phyloP scores from a whole-genome alignment of 2,797 vertebrate genomes.

The Ctenopoma multispine region DNA sequence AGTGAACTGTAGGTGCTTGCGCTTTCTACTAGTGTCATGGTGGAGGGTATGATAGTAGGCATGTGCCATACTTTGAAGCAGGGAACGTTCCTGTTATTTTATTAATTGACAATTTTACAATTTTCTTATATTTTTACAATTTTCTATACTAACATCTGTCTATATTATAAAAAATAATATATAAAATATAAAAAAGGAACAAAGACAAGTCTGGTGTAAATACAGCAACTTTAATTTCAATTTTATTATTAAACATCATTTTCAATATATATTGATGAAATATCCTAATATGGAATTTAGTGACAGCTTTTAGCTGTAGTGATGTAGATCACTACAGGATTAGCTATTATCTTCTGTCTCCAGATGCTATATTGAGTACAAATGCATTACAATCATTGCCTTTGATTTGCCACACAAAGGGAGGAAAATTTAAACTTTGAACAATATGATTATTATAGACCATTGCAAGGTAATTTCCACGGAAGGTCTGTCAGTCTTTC shows the following conservation, averaged over 20 bases:
- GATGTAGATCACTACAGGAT: background rate
- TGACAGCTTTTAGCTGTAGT: background rate
- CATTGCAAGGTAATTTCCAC: conserved; percentile 84
- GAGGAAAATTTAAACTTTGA: conserved; percentile 69
- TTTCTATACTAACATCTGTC: background rate
- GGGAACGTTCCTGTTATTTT: background rate
- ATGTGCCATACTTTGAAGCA: conserved; percentile 9
- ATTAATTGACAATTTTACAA: background rate
- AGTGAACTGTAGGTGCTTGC: conserved; percentile 25
- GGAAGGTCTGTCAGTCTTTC: conserved; percentile 75
- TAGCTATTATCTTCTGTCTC: conserved; percentile 25
- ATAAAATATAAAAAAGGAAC: background rate
- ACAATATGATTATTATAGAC: conserved; percentile 73
- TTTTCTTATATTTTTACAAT: background rate
- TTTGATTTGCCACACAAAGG: conserved; percentile 63
- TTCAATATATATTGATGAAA: background rate
- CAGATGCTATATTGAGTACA: conserved; percentile 43
- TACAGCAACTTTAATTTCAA: background rate
- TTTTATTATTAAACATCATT: background rate
- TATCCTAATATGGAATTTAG: background rate
- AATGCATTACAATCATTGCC: conserved; percentile 72
- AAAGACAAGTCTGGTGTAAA: background rate
- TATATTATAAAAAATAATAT: too few relatives aligned
- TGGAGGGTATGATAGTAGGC: background rate
- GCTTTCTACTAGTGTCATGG: conserved; percentile 12